Percentiles rank a stretch among this genome's conserved stretches.
These are phyloP conservation scores for Gymnoscopelus braueri DNA, from an alignment of 2,797 vertebrate genomes.

Conservation along the genomic window DNA sequence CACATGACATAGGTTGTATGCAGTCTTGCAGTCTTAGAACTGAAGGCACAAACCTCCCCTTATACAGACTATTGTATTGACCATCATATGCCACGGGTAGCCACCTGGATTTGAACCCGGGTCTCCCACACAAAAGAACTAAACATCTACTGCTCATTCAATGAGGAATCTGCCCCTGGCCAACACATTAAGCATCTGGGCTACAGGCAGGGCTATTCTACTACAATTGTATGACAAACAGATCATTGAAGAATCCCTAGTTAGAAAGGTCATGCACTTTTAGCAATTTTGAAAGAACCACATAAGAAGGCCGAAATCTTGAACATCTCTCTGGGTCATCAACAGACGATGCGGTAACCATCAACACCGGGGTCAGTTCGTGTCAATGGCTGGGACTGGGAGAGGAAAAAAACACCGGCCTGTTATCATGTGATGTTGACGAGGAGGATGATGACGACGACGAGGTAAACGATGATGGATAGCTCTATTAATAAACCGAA, in stretches of 20 bases:
- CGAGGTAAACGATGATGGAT: constrained; percentile 65
- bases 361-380: constrained; percentile 27
- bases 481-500: constrained; percentile 75
- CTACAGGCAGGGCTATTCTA: too few relatives aligned
- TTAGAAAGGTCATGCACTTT: constrained; percentile 28
- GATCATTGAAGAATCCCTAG: constrained; percentile 14
- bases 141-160: too few relatives aligned
- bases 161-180: too few relatives aligned
- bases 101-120: too few relatives aligned
- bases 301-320: constrained; percentile 8
- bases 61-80: too few relatives aligned
- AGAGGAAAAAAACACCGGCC: constrained; percentile 46
- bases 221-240: neutral
- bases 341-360: constrained; percentile 15
- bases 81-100: too few relatives aligned
- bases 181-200: too few relatives aligned
- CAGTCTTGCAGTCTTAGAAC: too few relatives aligned
- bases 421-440: constrained; percentile 70
- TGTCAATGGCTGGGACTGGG: constrained; percentile 19
- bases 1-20: too few relatives aligned
- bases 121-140: too few relatives aligned
- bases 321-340: constrained; percentile 5
- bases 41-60: too few relatives aligned
- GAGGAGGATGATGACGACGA: constrained; percentile 54
- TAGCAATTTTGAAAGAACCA: constrained; percentile 20